Evolutionary conservation across 2,888 invertebrate genomes (phyloP).

Genomic region (Cosmopolites sordidus): DNA sequence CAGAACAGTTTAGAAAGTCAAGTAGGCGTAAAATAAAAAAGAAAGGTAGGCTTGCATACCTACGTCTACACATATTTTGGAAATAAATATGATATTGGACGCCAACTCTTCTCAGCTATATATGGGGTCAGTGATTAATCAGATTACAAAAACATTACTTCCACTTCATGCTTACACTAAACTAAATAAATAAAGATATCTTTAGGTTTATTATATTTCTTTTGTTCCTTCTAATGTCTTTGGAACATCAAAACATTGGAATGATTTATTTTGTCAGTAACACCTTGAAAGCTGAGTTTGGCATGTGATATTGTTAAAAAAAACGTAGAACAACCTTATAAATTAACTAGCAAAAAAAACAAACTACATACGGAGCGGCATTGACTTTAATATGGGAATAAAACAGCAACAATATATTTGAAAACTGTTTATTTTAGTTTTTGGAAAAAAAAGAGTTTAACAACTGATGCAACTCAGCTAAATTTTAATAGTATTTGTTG

Average conservation of each 20-base stretch:
- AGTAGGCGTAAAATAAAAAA: conserved; percentile 19
- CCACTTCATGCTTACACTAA: conserved; percentile 9
- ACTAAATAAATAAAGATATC: too few species aligned
- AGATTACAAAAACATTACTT: conserved; percentile 19
- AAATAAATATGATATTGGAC: conserved; percentile 25
- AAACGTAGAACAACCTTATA: conserved; percentile 19
- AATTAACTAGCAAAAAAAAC: conserved; percentile 25
- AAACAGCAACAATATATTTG: conserved; percentile 22
- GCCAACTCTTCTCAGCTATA: conserved; percentile 25
- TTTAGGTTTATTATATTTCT: too few species aligned
- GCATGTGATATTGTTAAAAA: conserved; percentile 16
- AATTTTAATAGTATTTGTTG: neutral
- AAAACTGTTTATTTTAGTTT: conserved; percentile 28
- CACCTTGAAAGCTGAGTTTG: conserved; percentile 20
- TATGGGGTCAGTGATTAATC: conserved; percentile 24
- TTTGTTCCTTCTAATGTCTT: conserved; percentile 6
- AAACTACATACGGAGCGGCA: conserved; percentile 31
- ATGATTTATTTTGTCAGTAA: conserved; percentile 7
- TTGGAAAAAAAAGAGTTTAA: conserved; percentile 21
- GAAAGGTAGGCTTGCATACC: conserved; percentile 21
- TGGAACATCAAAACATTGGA: conserved; percentile 14
- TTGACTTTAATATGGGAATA: conserved; percentile 32
- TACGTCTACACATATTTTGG: conserved; percentile 23
- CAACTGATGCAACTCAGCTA: conserved; percentile 18
- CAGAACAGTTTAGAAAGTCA: conserved; percentile 16